Evolutionary conservation across 2,888 invertebrate species (phyloP), one percentile per base, ranked within the genome.

Genomic region (Oscheius onirici): DNA sequence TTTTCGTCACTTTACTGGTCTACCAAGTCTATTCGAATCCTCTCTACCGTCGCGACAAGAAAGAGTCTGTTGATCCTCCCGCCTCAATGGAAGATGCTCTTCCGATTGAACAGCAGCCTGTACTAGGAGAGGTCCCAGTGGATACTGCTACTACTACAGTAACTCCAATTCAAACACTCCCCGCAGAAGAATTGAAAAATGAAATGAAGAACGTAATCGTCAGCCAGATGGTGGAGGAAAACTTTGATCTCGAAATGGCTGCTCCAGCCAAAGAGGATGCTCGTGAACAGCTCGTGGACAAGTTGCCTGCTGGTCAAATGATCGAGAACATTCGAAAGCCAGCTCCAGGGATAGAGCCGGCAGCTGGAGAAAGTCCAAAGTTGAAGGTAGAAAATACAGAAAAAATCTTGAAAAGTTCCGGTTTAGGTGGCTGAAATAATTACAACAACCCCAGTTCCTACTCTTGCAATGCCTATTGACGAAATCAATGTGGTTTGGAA

Each of bases 181-280:
- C 58, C 17, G 58, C 58, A 15, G 58, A 58, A 20, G 58, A 58
- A 41, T 41, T 58, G 41, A 58, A 58, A 41, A 2, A 58, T 11
- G 58, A 58, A 41, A 58, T 58, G 20, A 58, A 58, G 58, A 13
- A 41, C 11, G 55, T 55, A 24, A 20, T 58, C 17, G 17, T 41
- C 26, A 28, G 15, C 17, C 40, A 41, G 20, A 41, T 58, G 8
- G 17, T 41, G 1, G 58, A 55, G 11, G 26, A 55, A 28, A 28
- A 58, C 22, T 58, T 58, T 40, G 58, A 58, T 17, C 40, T 58
- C 41, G 58, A 58, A 43, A 58, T 58, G 41, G 17, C 58, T 20
- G 52, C 20, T 20, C 15, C 46, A 5, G 58, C 40, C n/a, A 43
- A 40, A 58, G 41, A 41, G 11, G 28, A n/a, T 3, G 13, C 13